A percentile compares a stretch with the other conserved stretches of the same genome.
phyloP scores from a whole-genome alignment of 2,888 invertebrate species.

The Rutpela maculata region DNA sequence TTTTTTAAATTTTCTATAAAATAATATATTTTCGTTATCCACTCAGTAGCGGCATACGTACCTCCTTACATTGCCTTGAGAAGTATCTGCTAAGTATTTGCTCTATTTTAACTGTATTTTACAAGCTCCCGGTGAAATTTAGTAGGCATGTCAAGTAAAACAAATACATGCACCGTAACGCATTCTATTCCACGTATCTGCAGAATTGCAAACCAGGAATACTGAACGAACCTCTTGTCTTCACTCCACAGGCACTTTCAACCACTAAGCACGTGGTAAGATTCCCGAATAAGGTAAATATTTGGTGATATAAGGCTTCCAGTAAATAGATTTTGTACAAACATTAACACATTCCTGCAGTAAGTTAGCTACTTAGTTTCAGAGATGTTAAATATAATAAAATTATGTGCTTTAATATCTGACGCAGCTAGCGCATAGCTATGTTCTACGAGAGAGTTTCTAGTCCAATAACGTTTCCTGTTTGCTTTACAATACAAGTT shows the following conservation, averaged over 20 bases:
- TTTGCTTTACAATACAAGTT: no score
- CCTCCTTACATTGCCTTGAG: background rate
- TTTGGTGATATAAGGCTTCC: slow-evolving; percentile 31
- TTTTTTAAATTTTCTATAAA: no score
- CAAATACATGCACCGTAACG: slow-evolving; percentile 33
- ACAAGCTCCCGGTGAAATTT: slow-evolving; percentile 13
- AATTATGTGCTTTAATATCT: background rate
- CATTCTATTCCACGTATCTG: slow-evolving; percentile 31
- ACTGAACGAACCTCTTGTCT: slow-evolving; percentile 24
- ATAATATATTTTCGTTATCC: no score
- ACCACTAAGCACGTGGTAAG: slow-evolving; percentile 31
- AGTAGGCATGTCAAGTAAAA: slow-evolving; percentile 27
- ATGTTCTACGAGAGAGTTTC: no score
- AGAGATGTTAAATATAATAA: slow-evolving; percentile 2
- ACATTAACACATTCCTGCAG: slow-evolving; percentile 25
- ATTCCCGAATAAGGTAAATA: slow-evolving; percentile 39
- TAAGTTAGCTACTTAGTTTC: slow-evolving; percentile 16
- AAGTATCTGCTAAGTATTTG: background rate
- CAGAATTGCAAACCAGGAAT: slow-evolving; percentile 17
- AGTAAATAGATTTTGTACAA: slow-evolving; percentile 29
- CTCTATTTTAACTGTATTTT: slow-evolving; percentile 7
- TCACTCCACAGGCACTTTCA: slow-evolving; percentile 29
- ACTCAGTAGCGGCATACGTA: no score
- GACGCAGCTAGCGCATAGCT: no score
- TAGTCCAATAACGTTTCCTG: no score